These are phyloP conservation scores for Myrmecobius fasciatus DNA, from an alignment of 2,113 vertebrate genomes.

Conservation along the genomic window DNA sequence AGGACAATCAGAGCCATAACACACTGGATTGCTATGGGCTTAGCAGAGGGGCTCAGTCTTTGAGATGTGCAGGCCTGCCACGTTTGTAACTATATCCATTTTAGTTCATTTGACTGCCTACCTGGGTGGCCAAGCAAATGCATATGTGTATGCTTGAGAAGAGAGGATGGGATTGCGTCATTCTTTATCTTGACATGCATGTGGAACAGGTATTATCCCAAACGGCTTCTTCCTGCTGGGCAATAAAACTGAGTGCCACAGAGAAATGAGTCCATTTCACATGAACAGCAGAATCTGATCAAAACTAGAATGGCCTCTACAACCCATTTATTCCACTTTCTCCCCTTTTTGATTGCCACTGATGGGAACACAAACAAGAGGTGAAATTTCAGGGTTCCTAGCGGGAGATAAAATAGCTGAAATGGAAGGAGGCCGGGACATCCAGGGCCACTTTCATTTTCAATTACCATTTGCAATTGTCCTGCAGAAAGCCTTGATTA, in stretches of 20 bases:
- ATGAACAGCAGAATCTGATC: slow-evolving; percentile 76
- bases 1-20: slow-evolving; percentile 23
- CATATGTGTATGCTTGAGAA: not conserved
- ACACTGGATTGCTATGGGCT: not conserved
- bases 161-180: not conserved
- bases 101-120: not conserved
- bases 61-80: slow-evolving; percentile 10
- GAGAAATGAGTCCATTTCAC: slow-evolving; percentile 75
- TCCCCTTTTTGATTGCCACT: slow-evolving; percentile 74
- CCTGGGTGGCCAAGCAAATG: not conserved
- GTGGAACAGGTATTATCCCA: slow-evolving; percentile 63
- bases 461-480: slow-evolving; percentile 77
- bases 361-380: slow-evolving; percentile 71
- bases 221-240: slow-evolving; percentile 54
- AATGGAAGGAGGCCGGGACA: slow-evolving; percentile 70
- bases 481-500: slow-evolving; percentile 73
- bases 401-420: slow-evolving; percentile 61
- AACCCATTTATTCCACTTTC: slow-evolving; percentile 72
- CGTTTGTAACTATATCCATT: slow-evolving; percentile 56
- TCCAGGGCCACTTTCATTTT: slow-evolving; percentile 75
- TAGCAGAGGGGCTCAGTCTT: not conserved
- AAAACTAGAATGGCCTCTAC: slow-evolving; percentile 75
- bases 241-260: slow-evolving; percentile 56
- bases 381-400: slow-evolving; percentile 61
- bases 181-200: slow-evolving; percentile 49